Conservation (phyloP, 2,113 vertebrate species). For the Scatophagus argus region DNA sequence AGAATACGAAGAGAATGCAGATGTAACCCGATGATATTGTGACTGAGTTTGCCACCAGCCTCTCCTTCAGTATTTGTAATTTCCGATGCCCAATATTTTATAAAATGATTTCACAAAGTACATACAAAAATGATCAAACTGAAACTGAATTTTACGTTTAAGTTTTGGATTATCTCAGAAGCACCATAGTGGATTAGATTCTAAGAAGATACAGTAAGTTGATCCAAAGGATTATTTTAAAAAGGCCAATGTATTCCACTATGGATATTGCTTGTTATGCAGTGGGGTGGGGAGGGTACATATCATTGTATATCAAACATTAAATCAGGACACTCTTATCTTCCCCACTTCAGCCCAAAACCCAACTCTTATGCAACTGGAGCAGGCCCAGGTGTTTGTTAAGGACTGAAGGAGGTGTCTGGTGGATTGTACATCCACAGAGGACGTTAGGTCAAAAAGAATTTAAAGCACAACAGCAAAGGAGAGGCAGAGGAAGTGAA, state of each 20-base stretch:
- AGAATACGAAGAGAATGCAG: slow-evolving; percentile 18
- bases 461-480: slow-evolving; percentile 36
- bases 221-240: slow-evolving; percentile 57
- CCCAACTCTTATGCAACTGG: slow-evolving; percentile 9
- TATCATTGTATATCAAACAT: background rate
- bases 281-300: background rate
- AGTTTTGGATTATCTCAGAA: slow-evolving; percentile 27
- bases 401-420: slow-evolving; percentile 7
- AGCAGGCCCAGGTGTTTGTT: slow-evolving; percentile 22
- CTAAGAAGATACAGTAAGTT: slow-evolving; percentile 39
- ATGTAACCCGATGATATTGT: slow-evolving; percentile 7
- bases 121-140: slow-evolving; percentile 13
- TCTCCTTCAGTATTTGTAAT: background rate
- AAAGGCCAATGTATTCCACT: slow-evolving; percentile 54
- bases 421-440: slow-evolving; percentile 20
- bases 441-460: slow-evolving; percentile 36
- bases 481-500: slow-evolving; percentile 26
- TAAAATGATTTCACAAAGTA: background rate
- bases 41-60: background rate
- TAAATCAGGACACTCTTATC: slow-evolving; percentile 16
- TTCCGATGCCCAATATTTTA: background rate
- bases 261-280: slow-evolving; percentile 40
- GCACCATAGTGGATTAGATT: slow-evolving; percentile 43
- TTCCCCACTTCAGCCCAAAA: slow-evolving; percentile 7
- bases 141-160: slow-evolving; percentile 8